A percentile compares a stretch with the other conserved stretches of the same genome.
Conservation (phyloP, 2,888 invertebrate species). For the Aphodius granarius region DNA sequence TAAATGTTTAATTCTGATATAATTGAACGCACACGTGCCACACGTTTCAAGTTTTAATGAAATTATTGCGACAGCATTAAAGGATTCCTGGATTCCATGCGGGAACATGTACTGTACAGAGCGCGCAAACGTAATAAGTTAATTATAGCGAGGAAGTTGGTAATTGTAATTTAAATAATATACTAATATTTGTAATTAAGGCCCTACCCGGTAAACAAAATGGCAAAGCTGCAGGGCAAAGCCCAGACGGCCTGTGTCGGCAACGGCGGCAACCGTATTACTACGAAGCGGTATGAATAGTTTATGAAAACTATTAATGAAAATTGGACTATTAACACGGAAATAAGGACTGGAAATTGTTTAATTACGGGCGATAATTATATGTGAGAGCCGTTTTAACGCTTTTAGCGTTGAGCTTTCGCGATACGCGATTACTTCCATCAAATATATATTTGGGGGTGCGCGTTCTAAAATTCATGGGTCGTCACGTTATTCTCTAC, state of each 20-base stretch:
- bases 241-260: too few species aligned
- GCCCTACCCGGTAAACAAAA: constrained; percentile 45
- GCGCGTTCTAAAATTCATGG: not conserved
- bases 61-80: constrained; percentile 51
- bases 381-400: constrained; percentile 12
- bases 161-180: constrained; percentile 55
- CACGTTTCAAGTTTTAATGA: constrained; percentile 52
- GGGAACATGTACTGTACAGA: not conserved
- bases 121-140: constrained; percentile 47
- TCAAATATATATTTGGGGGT: not conserved
- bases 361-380: constrained; percentile 23
- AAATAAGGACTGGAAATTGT: constrained; percentile 27
- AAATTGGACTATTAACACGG: constrained; percentile 36
- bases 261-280: constrained; percentile 3
- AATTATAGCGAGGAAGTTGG: constrained; percentile 52
- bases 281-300: constrained; percentile 35
- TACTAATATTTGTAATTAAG: constrained; percentile 51
- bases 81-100: constrained; percentile 43
- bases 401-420: not conserved
- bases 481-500: not conserved
- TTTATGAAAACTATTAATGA: constrained; percentile 45
- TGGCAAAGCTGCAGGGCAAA: constrained; percentile 36
- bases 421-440: not conserved
- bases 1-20: constrained; percentile 49
- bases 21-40: constrained; percentile 52